Base-by-base conservation (phyloP, 2,113 vertebrate species). In the Emydura subglobosa region DNA sequence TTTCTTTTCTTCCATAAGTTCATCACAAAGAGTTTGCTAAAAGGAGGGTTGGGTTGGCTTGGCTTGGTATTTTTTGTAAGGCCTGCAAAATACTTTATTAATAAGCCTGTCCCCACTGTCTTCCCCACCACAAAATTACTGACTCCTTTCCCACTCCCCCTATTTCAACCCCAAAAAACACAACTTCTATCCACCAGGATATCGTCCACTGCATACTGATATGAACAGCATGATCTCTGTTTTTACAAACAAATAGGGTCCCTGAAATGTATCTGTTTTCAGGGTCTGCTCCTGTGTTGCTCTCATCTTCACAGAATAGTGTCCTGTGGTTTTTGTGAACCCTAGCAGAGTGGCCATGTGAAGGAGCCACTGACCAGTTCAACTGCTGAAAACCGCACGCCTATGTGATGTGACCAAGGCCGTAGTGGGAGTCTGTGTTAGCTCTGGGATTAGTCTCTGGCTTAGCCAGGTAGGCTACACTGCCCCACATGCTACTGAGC, bases 61-160 rank as follows among this genome's bases (percentile, higher is more conserved):
- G 47, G 47, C 47, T 94, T 82, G 55, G 17, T 53, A 82, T 68
- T 85, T 96, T 90, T 86, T 92, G 24, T 83, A 51, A 42, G 85
- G 91, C 68, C 78, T 96, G 88, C 34, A n/a, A 87, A 94, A 29
- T 79, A 53, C 76, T 72, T 91, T 76, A 22, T 39, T 44, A 78
- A 42, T 12, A 47, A 78, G 22, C 44, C 25, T 78, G 47, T 47
- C 25, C 21, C 19, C 68, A 11, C n/a, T 22, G n/a, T 14, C 61
- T n/a, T 7, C 34, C 10, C 11, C 2, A 24, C 5, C 39, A 6
- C 74, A 22, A 78, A 78, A 47, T 78, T 27, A 78, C 12, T 44
- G 42, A 27, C 24, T 78, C 39, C 24, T 76, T 76, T 76, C 12
- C 21, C 24, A 76, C 51, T 80, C 16, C 61, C 17, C 17, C 8